Base-by-base conservation (phyloP, 2,797 vertebrate genomes). In the Coregonus ussuriensis region DNA sequence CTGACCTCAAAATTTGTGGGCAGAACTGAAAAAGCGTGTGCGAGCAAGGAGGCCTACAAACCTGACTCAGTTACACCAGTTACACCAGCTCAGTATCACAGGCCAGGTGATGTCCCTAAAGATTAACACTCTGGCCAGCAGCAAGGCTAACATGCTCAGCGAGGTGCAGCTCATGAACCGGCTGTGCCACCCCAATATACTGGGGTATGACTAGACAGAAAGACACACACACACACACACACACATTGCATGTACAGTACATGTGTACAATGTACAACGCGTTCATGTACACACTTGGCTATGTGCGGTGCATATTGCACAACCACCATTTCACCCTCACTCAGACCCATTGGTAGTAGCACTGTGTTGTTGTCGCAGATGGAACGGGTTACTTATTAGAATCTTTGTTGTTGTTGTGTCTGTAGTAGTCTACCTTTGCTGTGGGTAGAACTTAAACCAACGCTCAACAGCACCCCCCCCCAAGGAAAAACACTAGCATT, bases 101-200 rank as follows among this genome's bases (percentile, higher is more conserved):
- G 97, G 96, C 1, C 97, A 98, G 92, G 95, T 99, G 90, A 97
- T 99, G 97, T 97, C 97, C 33, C 95, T 99, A 90, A 99, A 99
- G 90, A 99, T 99, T 97, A 99, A 99, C 93, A 98, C 96, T 51
- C 91, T 98, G 86, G 96, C 94, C 54, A 98, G 97, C 89, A 99
- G 99, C 93, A 95, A 97, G 68, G 95, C 94, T 75, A 99, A 98
- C 91, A 99, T 98, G 95, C 93, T 99, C 35, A 92, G 97, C 18
- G 98, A 99, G 81, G 97, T 99, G 83, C 97, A 99, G 90, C 94
- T 99, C 6, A 98, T 99, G 97, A 99, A 99, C 91, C 93, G 97
- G 53, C 96, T 99, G 69, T 96, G 95, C 0, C 98, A 99, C 74
- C 97, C 97, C 81, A 98, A 99, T 91, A 98, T 99, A 88, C 94